Base-by-base conservation (phyloP, 2,797 vertebrate genomes). In the Chanos chanos region DNA sequence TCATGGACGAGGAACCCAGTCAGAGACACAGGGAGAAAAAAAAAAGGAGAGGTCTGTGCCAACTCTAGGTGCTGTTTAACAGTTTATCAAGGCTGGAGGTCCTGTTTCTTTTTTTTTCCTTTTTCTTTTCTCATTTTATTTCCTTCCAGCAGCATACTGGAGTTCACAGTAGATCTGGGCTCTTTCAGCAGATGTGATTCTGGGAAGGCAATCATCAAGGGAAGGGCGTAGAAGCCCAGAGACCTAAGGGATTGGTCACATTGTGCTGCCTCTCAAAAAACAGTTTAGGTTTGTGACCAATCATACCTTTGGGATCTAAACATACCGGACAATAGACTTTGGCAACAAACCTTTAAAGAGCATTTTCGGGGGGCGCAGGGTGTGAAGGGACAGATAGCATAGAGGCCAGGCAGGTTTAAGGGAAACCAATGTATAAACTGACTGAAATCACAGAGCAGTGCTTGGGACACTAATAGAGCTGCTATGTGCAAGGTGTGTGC, bases 181-280 rank as follows among this genome's bases (percentile, higher is more conserved):
- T 36, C 68, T 50, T 81, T 73, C 61, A 78, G 77, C 85, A 89
- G 86, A 86, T 85, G 84, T 73, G 74, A 44, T 78, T 83, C 88
- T 86, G 82, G 76, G 55, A 86, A 85, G 74, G 63, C 76, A 79
- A 58, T 86, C 80, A 78, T 21, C 4, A 22, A 28, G 55, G 25
- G 19, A 44, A 55, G 64, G 40, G 33, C 45, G 63, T 62, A 21
- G n/a, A 52, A 43, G 22, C 43, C 57, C 52, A 40, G 37, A 47
- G 59, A 53, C 48, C 40, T 43, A 40, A 53, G 45, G 25, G 48
- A 36, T 49, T 41, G 24, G 27, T 44, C 22, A 21, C 51, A 53
- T 55, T 49, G 55, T 25, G 22, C 51, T 49, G 34, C 61, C 55
- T 36, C 49, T 34, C 30, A 28, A 28, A 61, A 44, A 67, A 50